Conservation (phyloP, 2,113 vertebrate genomes). For the Donacobius atricapilla region DNA sequence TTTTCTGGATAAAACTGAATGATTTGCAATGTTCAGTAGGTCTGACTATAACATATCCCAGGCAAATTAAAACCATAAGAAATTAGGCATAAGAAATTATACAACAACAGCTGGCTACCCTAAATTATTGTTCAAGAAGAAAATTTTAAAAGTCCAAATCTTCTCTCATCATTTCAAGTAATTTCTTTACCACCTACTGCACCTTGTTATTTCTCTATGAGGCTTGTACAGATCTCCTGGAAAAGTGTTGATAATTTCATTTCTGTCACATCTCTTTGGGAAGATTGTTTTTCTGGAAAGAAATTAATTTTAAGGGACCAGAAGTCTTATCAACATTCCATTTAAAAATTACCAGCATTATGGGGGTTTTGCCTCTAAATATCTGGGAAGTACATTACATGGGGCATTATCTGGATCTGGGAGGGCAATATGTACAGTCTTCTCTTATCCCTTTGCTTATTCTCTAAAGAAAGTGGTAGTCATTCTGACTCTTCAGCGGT, state of each 20-base stretch:
- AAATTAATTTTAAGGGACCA: neutral
- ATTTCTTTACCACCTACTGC: neutral
- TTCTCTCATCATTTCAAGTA: neutral
- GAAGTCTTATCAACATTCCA: neutral
- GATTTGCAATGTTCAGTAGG: neutral
- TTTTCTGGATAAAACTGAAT: neutral
- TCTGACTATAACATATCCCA: neutral
- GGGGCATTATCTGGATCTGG: neutral
- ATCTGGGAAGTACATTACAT: neutral
- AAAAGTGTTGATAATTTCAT: neutral
- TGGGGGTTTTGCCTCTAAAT: neutral
- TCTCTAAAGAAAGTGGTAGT: neutral
- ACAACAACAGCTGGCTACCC: neutral
- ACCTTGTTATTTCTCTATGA: neutral
- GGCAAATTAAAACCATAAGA: neutral
- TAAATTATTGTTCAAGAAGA: neutral
- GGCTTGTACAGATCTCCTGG: neutral
- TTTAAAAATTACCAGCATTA: neutral
- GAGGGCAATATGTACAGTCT: accelerated
- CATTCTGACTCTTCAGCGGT: neutral
- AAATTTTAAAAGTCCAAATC: neutral
- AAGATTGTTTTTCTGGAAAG: neutral
- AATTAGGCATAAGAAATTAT: neutral
- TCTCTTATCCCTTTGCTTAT: neutral
- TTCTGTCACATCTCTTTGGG: neutral